Percentiles rank a stretch among this genome's conserved stretches.
These are phyloP conservation scores for Stictonetta naevosa DNA, from an alignment of 2,113 vertebrate genomes.

Conservation along the genomic window DNA sequence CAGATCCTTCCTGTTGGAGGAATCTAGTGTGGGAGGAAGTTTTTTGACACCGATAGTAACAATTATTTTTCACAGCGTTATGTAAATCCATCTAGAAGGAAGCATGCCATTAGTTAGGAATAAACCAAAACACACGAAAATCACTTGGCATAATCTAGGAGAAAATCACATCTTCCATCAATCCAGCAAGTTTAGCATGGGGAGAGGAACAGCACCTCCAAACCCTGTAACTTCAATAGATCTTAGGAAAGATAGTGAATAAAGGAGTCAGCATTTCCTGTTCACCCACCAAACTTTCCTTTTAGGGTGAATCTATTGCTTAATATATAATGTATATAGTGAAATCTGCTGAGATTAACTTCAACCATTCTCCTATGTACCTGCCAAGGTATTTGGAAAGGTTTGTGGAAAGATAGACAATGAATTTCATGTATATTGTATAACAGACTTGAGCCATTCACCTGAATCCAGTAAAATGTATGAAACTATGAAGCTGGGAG, in stretches of 20 bases:
- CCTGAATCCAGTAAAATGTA: neutral
- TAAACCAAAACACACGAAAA: neutral
- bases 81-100: neutral
- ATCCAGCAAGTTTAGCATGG: neutral
- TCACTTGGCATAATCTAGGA: neutral
- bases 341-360: neutral
- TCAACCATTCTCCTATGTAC: neutral
- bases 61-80: neutral
- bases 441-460: neutral
- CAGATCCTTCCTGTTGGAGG: neutral
- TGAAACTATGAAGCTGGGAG: neutral
- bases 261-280: neutral
- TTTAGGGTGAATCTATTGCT: neutral
- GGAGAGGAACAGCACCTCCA: neutral
- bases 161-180: neutral
- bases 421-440: neutral
- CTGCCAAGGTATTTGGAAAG: neutral
- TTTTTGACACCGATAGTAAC: neutral
- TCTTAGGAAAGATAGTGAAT: neutral
- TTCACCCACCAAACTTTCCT: neutral
- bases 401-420: neutral
- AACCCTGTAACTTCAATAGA: neutral
- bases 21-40: neutral
- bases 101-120: accelerated
- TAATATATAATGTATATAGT: neutral